phyloP scores from a whole-genome alignment of 1,140 invertebrate genomes.

The Colletes latitarsis region DNA sequence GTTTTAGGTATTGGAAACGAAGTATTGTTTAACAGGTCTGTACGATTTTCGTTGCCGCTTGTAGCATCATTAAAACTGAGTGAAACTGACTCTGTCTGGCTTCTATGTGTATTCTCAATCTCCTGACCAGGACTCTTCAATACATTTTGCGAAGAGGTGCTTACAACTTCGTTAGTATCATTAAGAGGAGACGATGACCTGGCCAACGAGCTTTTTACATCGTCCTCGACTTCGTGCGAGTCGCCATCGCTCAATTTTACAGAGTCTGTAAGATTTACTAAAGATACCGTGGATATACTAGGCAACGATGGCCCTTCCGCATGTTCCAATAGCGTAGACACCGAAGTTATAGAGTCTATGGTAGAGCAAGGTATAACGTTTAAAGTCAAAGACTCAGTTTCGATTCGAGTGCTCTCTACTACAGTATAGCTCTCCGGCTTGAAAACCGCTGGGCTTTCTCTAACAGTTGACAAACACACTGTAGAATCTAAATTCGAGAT shows the following conservation, averaged over 20 bases:
- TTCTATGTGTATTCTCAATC: not conserved
- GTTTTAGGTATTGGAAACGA: not conserved
- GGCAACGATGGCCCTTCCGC: conserved; percentile 18
- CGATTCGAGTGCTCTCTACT: not conserved
- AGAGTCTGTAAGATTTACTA: conserved; percentile 2
- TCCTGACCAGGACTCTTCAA: not conserved
- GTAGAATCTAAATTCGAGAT: conserved; percentile 21
- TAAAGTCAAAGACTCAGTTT: not conserved
- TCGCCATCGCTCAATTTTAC: not conserved
- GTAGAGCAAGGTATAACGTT: not conserved
- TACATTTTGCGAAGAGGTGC: not conserved
- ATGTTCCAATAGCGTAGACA: conserved; percentile 6
- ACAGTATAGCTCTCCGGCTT: not conserved
- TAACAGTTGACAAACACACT: not conserved
- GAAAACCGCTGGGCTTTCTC: not conserved
- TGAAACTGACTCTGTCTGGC: not conserved
- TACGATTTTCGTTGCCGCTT: not conserved
- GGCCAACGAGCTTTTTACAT: not conserved
- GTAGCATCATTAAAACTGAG: not conserved
- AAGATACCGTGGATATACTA: conserved; percentile 36
- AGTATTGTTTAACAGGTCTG: conserved; percentile 1
- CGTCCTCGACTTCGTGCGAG: not conserved
- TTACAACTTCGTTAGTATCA: not conserved
- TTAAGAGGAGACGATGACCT: not conserved
- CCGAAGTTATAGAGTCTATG: conserved; percentile 22